Conservation (phyloP, 1,140 invertebrate species). For the Apis cerana region DNA sequence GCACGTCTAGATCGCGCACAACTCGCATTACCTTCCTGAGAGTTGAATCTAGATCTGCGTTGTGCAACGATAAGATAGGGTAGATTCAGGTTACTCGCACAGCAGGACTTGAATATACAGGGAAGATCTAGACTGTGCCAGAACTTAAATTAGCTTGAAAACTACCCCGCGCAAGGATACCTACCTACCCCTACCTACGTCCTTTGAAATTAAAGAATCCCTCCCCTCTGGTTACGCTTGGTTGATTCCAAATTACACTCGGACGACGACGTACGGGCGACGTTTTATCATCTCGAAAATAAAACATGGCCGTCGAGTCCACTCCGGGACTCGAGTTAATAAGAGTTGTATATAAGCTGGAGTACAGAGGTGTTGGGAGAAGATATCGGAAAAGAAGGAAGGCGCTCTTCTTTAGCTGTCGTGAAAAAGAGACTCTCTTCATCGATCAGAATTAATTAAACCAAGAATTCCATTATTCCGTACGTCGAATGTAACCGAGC, state of each 20-base stretch:
- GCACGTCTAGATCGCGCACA: not conserved
- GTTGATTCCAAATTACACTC: not conserved
- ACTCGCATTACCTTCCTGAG: conserved; percentile 13
- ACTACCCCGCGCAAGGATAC: not conserved
- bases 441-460: too few species aligned
- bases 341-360: too few species aligned
- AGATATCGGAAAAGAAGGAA: too few species aligned
- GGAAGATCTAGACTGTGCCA: not conserved
- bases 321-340: too few species aligned
- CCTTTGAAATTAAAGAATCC: not conserved
- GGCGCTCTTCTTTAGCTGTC: too few species aligned
- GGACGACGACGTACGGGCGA: not conserved
- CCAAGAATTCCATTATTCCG: too few species aligned
- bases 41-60: not conserved
- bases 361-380: too few species aligned
- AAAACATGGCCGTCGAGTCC: too few species aligned
- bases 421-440: too few species aligned
- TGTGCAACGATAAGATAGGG: conserved; percentile 2
- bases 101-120: not conserved
- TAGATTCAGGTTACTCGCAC: conserved; percentile 13
- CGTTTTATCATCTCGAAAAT: not conserved
- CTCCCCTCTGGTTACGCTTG: not conserved
- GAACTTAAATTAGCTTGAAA: conserved; percentile 9
- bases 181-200: not conserved
- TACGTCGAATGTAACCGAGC: not conserved